Conservation (phyloP, 2,888 invertebrate genomes). For the Ptilodon capucinus region DNA sequence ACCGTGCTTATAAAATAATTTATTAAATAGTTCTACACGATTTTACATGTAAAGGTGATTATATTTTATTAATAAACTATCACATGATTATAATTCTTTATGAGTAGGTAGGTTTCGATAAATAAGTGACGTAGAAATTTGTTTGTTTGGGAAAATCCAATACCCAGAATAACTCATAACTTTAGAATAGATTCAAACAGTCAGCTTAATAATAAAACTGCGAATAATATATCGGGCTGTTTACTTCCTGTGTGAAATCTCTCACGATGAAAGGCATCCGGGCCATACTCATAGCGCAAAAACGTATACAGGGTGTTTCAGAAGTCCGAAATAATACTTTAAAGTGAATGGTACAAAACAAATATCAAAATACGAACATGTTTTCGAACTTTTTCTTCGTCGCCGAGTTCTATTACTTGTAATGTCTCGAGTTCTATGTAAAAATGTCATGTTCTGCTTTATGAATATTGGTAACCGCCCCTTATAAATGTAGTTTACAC, state of each 20-base stretch:
- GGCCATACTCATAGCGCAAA: no score
- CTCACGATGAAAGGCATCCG: neutral
- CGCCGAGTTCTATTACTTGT: no score
- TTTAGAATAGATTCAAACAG: neutral
- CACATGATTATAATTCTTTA: neutral
- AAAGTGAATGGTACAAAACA: no score
- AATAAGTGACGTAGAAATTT: neutral
- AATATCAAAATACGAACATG: no score
- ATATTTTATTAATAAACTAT: neutral
- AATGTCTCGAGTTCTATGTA: no score
- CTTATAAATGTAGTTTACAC: no score
- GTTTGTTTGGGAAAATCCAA: neutral
- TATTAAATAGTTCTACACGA: constrained; percentile 17
- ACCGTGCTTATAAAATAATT: constrained; percentile 14
- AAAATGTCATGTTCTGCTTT: no score
- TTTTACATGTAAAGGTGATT: neutral
- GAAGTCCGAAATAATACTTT: no score
- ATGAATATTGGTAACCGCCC: no score
- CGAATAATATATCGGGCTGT: neutral
- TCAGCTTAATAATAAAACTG: neutral
- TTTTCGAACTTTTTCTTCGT: no score
- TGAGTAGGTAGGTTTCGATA: neutral
- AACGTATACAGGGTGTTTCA: no score
- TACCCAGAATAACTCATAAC: neutral
- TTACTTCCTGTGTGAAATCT: neutral